A percentile compares a stretch with the other conserved stretches of the same genome.
phyloP scores from a whole-genome alignment of 92 coral and sea anemone genomes.

The Zoanthus solanderi region DNA sequence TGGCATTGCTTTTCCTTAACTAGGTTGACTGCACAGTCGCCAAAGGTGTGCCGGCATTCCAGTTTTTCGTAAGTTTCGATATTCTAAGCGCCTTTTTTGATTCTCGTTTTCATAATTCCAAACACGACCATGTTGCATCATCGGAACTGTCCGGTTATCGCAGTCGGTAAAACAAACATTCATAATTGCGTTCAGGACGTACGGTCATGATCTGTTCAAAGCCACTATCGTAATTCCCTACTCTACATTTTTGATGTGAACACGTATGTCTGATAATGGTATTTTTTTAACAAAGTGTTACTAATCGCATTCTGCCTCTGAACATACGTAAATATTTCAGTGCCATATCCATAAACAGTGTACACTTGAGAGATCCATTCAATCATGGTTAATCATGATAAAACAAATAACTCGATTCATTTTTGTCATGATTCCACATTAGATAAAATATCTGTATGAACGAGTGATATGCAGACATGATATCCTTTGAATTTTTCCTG shows the following conservation, averaged over 20 bases:
- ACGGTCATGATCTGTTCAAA: not conserved
- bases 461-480: not conserved
- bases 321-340: not conserved
- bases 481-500: not conserved
- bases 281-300: not conserved
- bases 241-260: not conserved
- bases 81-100: slow-evolving; percentile 12
- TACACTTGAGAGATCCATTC: not conserved
- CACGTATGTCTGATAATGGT: not conserved
- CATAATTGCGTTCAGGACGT: not conserved
- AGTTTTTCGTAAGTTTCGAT: slow-evolving; percentile 84
- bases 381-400: not conserved
- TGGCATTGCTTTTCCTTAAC: slow-evolving; percentile 38
- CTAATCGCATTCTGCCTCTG: not conserved
- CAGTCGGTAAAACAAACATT: not conserved
- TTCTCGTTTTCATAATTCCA: not conserved
- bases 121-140: not conserved
- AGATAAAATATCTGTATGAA: not conserved
- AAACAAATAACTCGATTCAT: not conserved
- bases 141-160: not conserved
- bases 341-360: not conserved
- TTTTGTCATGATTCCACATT: not conserved
- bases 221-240: not conserved
- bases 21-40: slow-evolving; percentile 56
- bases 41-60: slow-evolving; percentile 78